Base-by-base conservation (phyloP, 1,140 invertebrate genomes). In the Aphaenogaster rudis region DNA sequence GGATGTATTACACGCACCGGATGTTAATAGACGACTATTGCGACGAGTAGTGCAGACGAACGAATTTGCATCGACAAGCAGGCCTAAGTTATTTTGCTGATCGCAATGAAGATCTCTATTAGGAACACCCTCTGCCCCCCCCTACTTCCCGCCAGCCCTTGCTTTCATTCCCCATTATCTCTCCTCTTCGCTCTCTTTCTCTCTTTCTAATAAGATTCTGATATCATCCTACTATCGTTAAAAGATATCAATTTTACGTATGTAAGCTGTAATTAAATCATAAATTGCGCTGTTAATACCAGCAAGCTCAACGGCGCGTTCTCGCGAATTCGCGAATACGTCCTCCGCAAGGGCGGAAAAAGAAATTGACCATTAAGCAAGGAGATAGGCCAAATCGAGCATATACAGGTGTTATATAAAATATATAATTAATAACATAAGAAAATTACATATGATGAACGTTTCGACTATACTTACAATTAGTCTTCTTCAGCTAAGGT, bases 231-330 rank as follows among this genome's bases (percentile, higher is more conserved):
- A 11, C 28, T 21, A 21, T 33, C 9, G 17, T 15, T 48, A 48
- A 28, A 28, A 1, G 8, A 7, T 61, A 78, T 78, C 57, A 78
- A 61, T 63, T 78, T 78, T 48, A 64, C 11, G 33, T 33, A 42
- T 7, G 17, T 52, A 52, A 52, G 39, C 17, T 39, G 45, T 80
- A 80, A 67, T 80, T 80, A 67, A 4, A 42, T 80, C 48, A 52
- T 79, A 79, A 79, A 79, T 17, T 11, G 33, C 45, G 45, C 42
- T 8, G 17, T 52, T 79, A 52, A 28, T 66, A 50, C 17, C 28
- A 21, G 33, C 11, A 48, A 39, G 1, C 1, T 6, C 5, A n/a
- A 28, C 2, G 67, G 5, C 9, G 28, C 17, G n/a, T 77, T 77
- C 74, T 28, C 36, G 8, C 4, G 0, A 48, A 50, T 64, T n/a